Evolutionary conservation across 2,888 invertebrate genomes (phyloP), one percentile per base, ranked within the genome.

Genomic region (Agrotis puta): DNA sequence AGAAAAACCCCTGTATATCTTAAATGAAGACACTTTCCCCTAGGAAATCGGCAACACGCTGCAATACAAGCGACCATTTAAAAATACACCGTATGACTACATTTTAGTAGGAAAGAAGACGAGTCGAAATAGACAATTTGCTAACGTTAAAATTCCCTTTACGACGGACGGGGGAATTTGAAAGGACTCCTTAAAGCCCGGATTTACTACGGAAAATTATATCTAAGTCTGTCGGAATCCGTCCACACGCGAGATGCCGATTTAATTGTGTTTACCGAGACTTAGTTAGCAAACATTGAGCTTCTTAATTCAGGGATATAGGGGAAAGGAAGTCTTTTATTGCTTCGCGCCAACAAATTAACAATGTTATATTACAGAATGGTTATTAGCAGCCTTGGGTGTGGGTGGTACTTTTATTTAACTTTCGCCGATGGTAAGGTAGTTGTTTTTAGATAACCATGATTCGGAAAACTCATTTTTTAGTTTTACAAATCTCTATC

Each of bases 201-300:
- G 92, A 92, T 92, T 93, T 92, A 91, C 92, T 88, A 87, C 86
- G 88, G 90, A 90, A 93, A 93, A 94, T 93, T 93, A 93, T 92
- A 91, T 90, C 88, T 90, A 92, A 94, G 90, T 90, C 92, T 87
- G 84, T 89, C 86, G 88, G 87, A 92, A 91, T 91, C 90, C 90
- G 87, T 90, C 90, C 93, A 94, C 92, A 93, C 90, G 90, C 91
- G 91, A 91, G 91, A 94, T 93, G 90, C 88, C 90, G 87, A 91
- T 93, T 94, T 94, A 94, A 94, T 94, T 94, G 93, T 94, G 92
- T 94, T 94, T 94, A 90, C 92, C 81, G 85, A 91, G 92, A 92
- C 92, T 91, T 91, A 91, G 90, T 92, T 91, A 88, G 87, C 89
- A 90, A 93, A 92, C 91, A 92, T 88, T 88, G 88, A 91, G 91